A percentile compares a stretch with the other conserved stretches of the same genome.
Conservation (phyloP, 2,888 invertebrate species). For the Clitarchus hookeri region DNA sequence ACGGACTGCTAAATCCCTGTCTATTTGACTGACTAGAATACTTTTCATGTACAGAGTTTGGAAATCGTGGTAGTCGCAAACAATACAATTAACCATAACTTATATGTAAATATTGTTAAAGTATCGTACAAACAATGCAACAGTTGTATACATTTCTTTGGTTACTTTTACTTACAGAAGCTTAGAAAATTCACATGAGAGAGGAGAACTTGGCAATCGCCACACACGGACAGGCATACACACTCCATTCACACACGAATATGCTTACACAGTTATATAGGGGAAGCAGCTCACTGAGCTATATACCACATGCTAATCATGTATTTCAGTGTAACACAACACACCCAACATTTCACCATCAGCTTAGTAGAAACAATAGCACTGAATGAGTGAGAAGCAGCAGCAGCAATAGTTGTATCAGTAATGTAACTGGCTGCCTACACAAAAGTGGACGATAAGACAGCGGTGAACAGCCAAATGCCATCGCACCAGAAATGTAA, state of each 20-base stretch:
- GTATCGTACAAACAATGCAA: not conserved
- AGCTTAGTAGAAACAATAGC: not conserved
- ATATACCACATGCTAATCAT: slow-evolving; percentile 14
- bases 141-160: slow-evolving; percentile 29
- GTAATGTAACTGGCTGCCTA: not conserved
- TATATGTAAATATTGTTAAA: not conserved
- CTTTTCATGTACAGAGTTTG: not conserved
- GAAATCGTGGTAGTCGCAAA: not conserved
- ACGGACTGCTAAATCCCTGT: slow-evolving; percentile 39
- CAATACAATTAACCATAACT: not conserved
- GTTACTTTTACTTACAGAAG: slow-evolving; percentile 34
- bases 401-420: too few relatives aligned
- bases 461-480: not conserved
- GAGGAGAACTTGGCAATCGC: not conserved
- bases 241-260: not conserved
- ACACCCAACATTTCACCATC: not conserved
- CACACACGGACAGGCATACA: not conserved
- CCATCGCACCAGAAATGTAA: not conserved
- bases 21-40: slow-evolving; percentile 22
- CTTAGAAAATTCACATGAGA: slow-evolving; percentile 29
- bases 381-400: not conserved
- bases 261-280: not conserved
- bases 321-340: not conserved
- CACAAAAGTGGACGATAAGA: not conserved
- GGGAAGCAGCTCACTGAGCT: slow-evolving; percentile 14